Evolutionary conservation across 2,797 vertebrate genomes (phyloP).

Genomic region (Karalla daura): DNA sequence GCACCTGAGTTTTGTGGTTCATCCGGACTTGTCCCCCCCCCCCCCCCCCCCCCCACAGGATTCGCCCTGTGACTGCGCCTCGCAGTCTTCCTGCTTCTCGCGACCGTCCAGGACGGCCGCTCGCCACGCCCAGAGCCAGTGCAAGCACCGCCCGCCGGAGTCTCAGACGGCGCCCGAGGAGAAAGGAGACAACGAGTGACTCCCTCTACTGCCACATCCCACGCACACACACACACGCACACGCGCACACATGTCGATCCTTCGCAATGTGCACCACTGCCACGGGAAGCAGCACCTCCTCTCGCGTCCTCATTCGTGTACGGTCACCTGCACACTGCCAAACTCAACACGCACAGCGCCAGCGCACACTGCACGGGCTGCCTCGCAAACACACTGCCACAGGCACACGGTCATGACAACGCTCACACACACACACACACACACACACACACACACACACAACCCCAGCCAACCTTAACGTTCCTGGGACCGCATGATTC

Average conservation of each 20-base stretch:
- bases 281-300: constrained; percentile 35
- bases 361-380: constrained; percentile 58
- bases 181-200: constrained; percentile 85
- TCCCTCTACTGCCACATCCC: constrained; percentile 40
- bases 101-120: constrained; percentile 86
- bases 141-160: constrained; percentile 90
- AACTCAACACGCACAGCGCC: constrained; percentile 44
- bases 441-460: constrained; percentile 24
- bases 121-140: constrained; percentile 90
- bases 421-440: constrained; percentile 19
- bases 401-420: constrained; percentile 21
- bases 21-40: constrained; percentile 46
- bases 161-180: constrained; percentile 82
- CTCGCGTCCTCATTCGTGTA: constrained; percentile 24
- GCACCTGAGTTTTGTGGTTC: neutral
- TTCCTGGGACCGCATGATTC: constrained; percentile 49
- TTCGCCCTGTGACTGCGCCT: constrained; percentile 90
- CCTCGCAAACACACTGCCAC: constrained; percentile 62
- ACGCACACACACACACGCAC: constrained; percentile 37
- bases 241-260: constrained; percentile 16
- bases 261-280: constrained; percentile 48
- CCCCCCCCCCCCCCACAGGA: constrained; percentile 86
- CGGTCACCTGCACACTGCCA: constrained; percentile 66
- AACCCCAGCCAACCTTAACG: constrained; percentile 18
- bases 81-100: constrained; percentile 89